These are phyloP conservation scores for Oscheius sp. DNA, from an alignment of 2,888 invertebrate genomes.

Conservation along the genomic window DNA sequence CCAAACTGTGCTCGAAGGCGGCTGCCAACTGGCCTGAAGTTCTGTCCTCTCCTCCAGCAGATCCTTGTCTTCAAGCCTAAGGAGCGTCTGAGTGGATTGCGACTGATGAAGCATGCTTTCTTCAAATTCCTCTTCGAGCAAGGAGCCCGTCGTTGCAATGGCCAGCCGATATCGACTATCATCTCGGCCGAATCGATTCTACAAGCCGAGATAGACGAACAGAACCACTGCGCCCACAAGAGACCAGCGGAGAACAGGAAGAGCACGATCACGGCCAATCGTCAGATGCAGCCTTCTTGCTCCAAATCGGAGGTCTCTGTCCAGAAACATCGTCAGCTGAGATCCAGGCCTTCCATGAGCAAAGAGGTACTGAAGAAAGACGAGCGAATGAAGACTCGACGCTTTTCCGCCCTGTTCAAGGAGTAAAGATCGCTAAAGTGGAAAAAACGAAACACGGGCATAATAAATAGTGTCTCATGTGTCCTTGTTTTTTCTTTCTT, in stretches of 20 bases:
- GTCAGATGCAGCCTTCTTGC: background rate
- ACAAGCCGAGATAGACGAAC: constrained; percentile 10
- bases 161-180: constrained; percentile 16
- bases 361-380: too few species aligned
- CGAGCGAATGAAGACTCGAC: too few species aligned
- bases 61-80: constrained; percentile 57
- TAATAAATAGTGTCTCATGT: too few species aligned
- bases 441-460: too few species aligned
- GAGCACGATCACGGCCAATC: background rate
- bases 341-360: too few species aligned
- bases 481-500: too few species aligned
- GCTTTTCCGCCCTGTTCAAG: too few species aligned
- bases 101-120: constrained; percentile 52
- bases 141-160: constrained; percentile 12
- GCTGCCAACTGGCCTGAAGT: constrained; percentile 29
- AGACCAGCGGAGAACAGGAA: background rate
- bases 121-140: constrained; percentile 43
- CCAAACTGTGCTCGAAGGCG: background rate
- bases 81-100: constrained; percentile 51
- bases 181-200: background rate
- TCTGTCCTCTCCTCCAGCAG: constrained; percentile 45
- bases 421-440: too few species aligned
- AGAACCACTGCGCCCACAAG: background rate
- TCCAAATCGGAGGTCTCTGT: background rate
- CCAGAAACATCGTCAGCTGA: background rate